These are phyloP conservation scores for Anser brachyrhynchus DNA, from an alignment of 2,113 vertebrate species.

Conservation along the genomic window DNA sequence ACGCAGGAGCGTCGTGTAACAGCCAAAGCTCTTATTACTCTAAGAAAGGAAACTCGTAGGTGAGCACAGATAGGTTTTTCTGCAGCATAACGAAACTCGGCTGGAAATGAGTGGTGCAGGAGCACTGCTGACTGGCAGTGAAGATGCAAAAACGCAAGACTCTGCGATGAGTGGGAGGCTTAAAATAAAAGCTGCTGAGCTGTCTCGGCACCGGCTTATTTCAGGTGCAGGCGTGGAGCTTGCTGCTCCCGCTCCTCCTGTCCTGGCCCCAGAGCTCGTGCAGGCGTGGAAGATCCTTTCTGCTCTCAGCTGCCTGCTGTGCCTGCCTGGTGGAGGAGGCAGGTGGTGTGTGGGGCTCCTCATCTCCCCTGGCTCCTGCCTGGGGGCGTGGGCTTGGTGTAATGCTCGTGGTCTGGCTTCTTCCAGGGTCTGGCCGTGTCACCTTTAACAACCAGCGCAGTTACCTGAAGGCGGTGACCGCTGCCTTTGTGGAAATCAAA, in stretches of 20 bases:
- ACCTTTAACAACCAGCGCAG: conserved; percentile 98
- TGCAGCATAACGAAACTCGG: not conserved
- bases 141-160: not conserved
- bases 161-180: not conserved
- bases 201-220: fast-evolving
- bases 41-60: fast-evolving
- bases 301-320: not conserved
- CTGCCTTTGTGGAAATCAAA: conserved; percentile 98
- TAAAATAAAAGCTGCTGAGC: conserved; percentile 11
- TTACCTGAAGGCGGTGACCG: conserved; percentile 95
- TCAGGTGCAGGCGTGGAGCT: not conserved
- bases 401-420: not conserved
- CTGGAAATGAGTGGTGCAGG: not conserved
- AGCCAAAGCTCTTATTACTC: not conserved
- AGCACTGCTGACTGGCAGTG: not conserved
- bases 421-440: conserved; percentile 95
- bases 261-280: not conserved
- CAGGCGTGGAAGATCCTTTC: not conserved
- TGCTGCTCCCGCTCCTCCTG: not conserved
- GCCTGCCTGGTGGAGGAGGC: not conserved
- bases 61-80: not conserved
- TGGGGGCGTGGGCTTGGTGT: fast-evolving
- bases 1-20: not conserved
- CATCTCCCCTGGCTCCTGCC: fast-evolving
- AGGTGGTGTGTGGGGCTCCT: not conserved